Base-by-base conservation (phyloP, 64 coral and sea anemone genomes). In the Stichodactyla helianthus region DNA sequence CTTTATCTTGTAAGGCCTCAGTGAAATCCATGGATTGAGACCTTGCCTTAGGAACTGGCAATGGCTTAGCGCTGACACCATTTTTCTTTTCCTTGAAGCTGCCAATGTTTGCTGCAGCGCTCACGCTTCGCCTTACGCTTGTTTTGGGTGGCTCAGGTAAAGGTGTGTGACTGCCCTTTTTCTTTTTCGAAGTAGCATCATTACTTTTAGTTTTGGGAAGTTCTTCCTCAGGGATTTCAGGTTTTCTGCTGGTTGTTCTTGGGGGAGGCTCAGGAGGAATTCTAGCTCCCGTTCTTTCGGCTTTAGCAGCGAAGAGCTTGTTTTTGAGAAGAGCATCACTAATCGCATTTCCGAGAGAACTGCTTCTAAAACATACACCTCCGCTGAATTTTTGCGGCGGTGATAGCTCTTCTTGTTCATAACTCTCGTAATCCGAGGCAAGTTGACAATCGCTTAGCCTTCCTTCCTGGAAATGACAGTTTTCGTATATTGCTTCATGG, bases 241-340 rank as follows among this genome's bases (percentile, higher is more conserved):
- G 25, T 31, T 71, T 71, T 71, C 25, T 74, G 23, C 68, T 74
- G 10, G 22, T 74, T 11, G 68, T 74, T 23, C 68, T 74, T 27
- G 68, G 68, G 5, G 68, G 68, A 28, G 68, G 68, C 7, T 74
- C 20, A 10, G 68, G 68, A 4, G 68, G 68, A 13, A 74, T 26
- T 74, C 27, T 74, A 11, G 26, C 25, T 27, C 11, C 68, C 25
- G 4, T 74, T 13, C 25, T 13, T 5, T 28, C 68, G 7, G 26
- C 68, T 74, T 74, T 74, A n/a, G 5, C 12, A 23, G 25, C 26
- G 11, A 74, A 74, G 4, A 10, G 68, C 2, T 74, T 74, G 68
- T 74, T 74, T 10, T 31, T 74, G 10, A 74, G 68, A 74, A 74
- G 68, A n/a, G 68, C 23, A 74, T 74, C 68, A 23, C 68, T 74